Evolutionary conservation across 1,140 invertebrate genomes (phyloP).

Genomic region (Ruditapes philippinarum): DNA sequence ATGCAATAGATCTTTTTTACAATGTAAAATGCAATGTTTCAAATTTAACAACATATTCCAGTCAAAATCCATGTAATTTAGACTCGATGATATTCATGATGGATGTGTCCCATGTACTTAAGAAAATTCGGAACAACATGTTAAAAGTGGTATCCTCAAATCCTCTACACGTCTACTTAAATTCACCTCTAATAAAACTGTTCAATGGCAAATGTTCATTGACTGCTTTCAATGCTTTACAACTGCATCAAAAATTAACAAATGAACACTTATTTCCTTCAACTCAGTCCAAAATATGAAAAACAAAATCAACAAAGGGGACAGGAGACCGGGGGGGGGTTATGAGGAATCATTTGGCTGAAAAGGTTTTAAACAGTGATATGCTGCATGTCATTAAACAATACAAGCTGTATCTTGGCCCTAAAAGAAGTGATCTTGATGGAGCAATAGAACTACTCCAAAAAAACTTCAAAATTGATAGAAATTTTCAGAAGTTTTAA

Average conservation of each 20-base stretch:
- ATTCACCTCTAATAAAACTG: background rate
- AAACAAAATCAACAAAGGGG: too few relatives aligned
- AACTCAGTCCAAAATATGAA: slow-evolving; percentile 20
- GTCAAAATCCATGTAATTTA: slow-evolving; percentile 26
- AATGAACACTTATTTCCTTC: slow-evolving; percentile 32
- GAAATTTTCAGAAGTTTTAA: slow-evolving; percentile 50
- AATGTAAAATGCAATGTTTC: slow-evolving; percentile 22
- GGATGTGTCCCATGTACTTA: slow-evolving; percentile 62
- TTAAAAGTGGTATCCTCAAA: slow-evolving; percentile 30
- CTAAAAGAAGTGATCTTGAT: slow-evolving; percentile 15
- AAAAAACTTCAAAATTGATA: slow-evolving; percentile 21
- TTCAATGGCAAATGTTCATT: slow-evolving; percentile 38
- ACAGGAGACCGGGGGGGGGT: too few relatives aligned
- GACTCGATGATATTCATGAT: slow-evolving; percentile 58
- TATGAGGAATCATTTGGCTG: slow-evolving; percentile 68
- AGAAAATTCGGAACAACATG: slow-evolving; percentile 34
- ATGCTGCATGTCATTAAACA: slow-evolving; percentile 52
- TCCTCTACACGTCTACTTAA: slow-evolving; percentile 17
- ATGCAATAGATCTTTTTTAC: slow-evolving; percentile 55
- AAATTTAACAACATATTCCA: background rate
- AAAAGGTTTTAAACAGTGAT: slow-evolving; percentile 54
- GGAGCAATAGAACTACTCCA: slow-evolving; percentile 49
- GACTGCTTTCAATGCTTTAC: slow-evolving; percentile 6
- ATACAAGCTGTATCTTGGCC: slow-evolving; percentile 37
- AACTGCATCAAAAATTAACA: slow-evolving; percentile 41